Evolutionary conservation across 2,797 vertebrate species (phyloP).

Genomic region (Pteropus rufus): DNA sequence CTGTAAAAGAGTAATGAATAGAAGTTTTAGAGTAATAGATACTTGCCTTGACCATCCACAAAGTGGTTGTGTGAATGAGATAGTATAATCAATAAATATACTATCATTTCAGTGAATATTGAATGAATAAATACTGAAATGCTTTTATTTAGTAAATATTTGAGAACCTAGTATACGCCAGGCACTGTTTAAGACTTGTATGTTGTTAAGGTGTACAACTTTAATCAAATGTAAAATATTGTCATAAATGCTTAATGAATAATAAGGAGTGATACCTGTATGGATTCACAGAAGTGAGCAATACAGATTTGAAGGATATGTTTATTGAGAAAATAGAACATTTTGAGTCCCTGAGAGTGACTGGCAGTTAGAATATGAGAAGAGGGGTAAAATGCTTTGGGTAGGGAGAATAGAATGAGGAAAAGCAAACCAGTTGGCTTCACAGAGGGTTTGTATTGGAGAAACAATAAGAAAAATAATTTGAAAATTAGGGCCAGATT

Average conservation of each 20-base stretch:
- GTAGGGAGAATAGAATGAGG: neutral
- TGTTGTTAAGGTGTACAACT: neutral
- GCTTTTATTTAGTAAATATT: neutral
- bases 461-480: neutral
- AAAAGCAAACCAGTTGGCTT: neutral
- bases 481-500: neutral
- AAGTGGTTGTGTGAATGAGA: neutral
- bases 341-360: neutral
- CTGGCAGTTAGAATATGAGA: neutral
- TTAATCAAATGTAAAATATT: neutral
- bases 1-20: neutral
- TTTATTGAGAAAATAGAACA: neutral
- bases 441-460: neutral
- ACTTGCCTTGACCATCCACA: neutral
- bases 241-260: neutral
- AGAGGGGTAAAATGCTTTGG: neutral
- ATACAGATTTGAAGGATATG: neutral
- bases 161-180: neutral
- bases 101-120: neutral
- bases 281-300: neutral
- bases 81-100: neutral
- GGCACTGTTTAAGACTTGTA: neutral
- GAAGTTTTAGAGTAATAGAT: neutral
- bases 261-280: neutral
- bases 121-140: neutral